Percentiles rank a stretch among this genome's conserved stretches.
phyloP scores from a whole-genome alignment of 2,888 invertebrate genomes.

The Microctonus brassicae region DNA sequence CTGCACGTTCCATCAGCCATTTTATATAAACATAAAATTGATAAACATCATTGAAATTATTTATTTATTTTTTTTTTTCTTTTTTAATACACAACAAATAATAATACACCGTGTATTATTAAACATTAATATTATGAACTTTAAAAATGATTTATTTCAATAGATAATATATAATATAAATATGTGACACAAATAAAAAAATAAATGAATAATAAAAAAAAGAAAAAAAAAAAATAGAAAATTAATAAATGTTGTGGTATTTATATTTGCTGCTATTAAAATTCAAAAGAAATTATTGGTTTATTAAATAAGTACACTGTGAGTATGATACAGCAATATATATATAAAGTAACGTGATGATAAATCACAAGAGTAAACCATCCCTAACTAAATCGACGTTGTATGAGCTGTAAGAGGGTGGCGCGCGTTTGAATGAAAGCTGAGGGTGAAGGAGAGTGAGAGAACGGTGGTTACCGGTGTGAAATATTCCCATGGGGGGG shows the following conservation, averaged over 20 bases:
- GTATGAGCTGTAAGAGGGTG: constrained; percentile 54
- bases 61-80: too few species aligned
- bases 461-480: constrained; percentile 67
- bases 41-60: constrained; percentile 13
- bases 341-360: constrained; percentile 47
- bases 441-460: constrained; percentile 16
- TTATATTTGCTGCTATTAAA: background rate
- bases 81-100: background rate
- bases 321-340: background rate
- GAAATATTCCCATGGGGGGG: constrained; percentile 70
- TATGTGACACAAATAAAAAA: too few species aligned
- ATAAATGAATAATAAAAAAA: background rate
- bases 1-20: constrained; percentile 13
- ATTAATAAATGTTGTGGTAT: too few species aligned
- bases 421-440: constrained; percentile 25
- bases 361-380: constrained; percentile 66
- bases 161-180: background rate
- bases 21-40: background rate
- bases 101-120: background rate
- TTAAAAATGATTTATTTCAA: background rate
- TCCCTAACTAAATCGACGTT: constrained; percentile 69
- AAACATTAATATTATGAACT: background rate
- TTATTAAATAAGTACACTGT: constrained; percentile 9
- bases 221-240: background rate
- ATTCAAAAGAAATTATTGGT: background rate